These are phyloP conservation scores for Brachynemurus nebulosus DNA, from an alignment of 2,888 invertebrate species.

Conservation along the genomic window DNA sequence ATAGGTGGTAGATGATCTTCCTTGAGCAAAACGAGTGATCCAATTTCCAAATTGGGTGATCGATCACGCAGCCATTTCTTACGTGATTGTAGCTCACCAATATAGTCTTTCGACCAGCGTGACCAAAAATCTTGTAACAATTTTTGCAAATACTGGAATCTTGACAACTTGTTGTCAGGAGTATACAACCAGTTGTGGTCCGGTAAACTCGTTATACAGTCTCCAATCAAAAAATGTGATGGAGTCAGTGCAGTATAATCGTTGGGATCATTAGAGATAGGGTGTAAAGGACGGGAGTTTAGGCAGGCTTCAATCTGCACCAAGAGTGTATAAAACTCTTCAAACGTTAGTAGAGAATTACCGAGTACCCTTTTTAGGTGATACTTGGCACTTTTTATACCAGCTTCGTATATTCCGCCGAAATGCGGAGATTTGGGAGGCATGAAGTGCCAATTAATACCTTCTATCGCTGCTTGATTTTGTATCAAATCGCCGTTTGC, in stretches of 20 bases:
- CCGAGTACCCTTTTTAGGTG: slow-evolving; percentile 19
- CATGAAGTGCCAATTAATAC: slow-evolving; percentile 19
- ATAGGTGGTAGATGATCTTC: slow-evolving; percentile 12
- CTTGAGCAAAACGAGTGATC: slow-evolving; percentile 12
- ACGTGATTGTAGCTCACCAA: slow-evolving; percentile 11
- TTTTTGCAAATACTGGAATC: slow-evolving; percentile 10
- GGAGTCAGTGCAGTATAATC: slow-evolving; percentile 20
- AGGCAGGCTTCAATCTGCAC: slow-evolving; percentile 18
- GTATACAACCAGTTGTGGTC: slow-evolving; percentile 6
- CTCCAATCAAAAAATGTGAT: slow-evolving; percentile 24
- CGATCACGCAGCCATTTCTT: slow-evolving; percentile 11
- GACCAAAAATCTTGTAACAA: slow-evolving; percentile 13
- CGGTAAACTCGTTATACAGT: slow-evolving; percentile 17
- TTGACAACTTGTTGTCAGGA: slow-evolving; percentile 5
- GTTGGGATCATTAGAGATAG: slow-evolving; percentile 18
- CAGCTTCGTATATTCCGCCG: slow-evolving; percentile 22
- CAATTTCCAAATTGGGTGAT: slow-evolving; percentile 6
- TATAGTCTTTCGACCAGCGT: slow-evolving; percentile 12
- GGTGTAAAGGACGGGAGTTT: slow-evolving; percentile 19
- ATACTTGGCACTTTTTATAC: slow-evolving; percentile 19
- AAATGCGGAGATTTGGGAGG: slow-evolving; percentile 20
- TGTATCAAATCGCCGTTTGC: not conserved
- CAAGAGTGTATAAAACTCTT: slow-evolving; percentile 19
- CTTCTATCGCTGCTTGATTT: slow-evolving; percentile 3
- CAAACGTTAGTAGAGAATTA: slow-evolving; percentile 14